phyloP scores from a whole-genome alignment of 1,140 invertebrate genomes.

The Musca vetustissima region DNA sequence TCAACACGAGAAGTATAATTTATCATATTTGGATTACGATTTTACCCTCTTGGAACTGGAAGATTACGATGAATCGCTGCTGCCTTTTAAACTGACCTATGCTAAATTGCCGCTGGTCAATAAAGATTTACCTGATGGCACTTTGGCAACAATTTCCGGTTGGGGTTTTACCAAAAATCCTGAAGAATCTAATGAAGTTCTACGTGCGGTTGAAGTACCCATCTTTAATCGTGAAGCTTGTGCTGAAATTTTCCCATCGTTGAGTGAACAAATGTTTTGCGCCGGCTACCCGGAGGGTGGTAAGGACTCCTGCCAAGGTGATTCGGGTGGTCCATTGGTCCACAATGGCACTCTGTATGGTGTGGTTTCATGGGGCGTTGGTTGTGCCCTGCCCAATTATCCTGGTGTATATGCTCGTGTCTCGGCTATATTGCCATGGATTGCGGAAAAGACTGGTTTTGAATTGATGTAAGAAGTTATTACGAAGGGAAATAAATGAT shows the following conservation, averaged over 20 bases:
- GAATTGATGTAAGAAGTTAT: no score
- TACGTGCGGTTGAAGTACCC: conserved; percentile 57
- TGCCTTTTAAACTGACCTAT: conserved; percentile 28
- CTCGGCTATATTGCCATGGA: conserved; percentile 55
- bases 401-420: conserved; percentile 63
- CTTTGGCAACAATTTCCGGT: conserved; percentile 52
- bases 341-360: conserved; percentile 55
- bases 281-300: conserved; percentile 66
- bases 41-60: conserved; percentile 43
- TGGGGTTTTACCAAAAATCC: conserved; percentile 53
- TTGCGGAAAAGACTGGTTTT: conserved; percentile 38
- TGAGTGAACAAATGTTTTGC: conserved; percentile 69
- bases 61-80: conserved; percentile 26
- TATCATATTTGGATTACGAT: conserved; percentile 45
- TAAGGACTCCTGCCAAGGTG: conserved; percentile 70
- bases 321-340: conserved; percentile 57
- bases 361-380: conserved; percentile 64
- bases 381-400: conserved; percentile 58
- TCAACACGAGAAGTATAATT: conserved; percentile 46
- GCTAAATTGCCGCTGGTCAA: conserved; percentile 28
- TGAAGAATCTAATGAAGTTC: conserved; percentile 33
- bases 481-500: no score
- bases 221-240: conserved; percentile 48
- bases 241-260: conserved; percentile 56
- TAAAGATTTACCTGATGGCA: conserved; percentile 41